Evolutionary conservation across 2,888 invertebrate species (phyloP), one percentile per base, ranked within the genome.

Genomic region (Hermaeophaga mercurialis): DNA sequence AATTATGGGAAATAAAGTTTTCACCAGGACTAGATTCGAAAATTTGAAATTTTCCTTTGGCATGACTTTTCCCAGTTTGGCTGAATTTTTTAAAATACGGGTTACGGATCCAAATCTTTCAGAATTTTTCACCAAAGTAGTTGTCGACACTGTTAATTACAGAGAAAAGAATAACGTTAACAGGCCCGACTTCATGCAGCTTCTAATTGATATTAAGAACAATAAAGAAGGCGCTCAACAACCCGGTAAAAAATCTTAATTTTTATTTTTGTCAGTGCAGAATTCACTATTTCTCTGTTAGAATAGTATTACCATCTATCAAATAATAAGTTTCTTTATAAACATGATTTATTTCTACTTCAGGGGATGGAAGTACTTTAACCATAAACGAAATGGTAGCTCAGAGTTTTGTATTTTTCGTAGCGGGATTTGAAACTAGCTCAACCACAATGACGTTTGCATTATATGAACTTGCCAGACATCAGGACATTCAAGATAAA

Each of bases 141-240:
- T 81, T 0, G 73, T 68, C 0, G 73, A 78, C 0, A 78, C 79
- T 0, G 72, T 82, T 0, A 70, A 77, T 0, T 75, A 78, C 50
- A 70, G 82, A 7, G 77, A 78, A 56, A 70, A 73, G 17, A 77
- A 79, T 57, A 73, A 79, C 1, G 61, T 81, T 0, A 67, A 64
- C 0, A 70, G 81, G 5, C 80, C 81, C 45, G 84, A 82, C 68
- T 82, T 84, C 56, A 66, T 85, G 45, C 80, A 84, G 57, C 64
- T 82, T 2, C 70, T 83, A 43, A 73, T 80, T 15, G 63, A 58
- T 39, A 46, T 58, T 46, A 59, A 59, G 26, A 62, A 62, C 7
- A 33, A 56, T 28, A 39, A 56, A 12, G 49, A 56, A 17, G 18
- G 44, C 24, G 17, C 12, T 12, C 11, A 47, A 22, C 11, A 22